Percentiles rank a stretch among this genome's conserved stretches.
Evolutionary conservation across 1,140 invertebrate genomes (phyloP).

Genomic region (Hyles euphorbiae): DNA sequence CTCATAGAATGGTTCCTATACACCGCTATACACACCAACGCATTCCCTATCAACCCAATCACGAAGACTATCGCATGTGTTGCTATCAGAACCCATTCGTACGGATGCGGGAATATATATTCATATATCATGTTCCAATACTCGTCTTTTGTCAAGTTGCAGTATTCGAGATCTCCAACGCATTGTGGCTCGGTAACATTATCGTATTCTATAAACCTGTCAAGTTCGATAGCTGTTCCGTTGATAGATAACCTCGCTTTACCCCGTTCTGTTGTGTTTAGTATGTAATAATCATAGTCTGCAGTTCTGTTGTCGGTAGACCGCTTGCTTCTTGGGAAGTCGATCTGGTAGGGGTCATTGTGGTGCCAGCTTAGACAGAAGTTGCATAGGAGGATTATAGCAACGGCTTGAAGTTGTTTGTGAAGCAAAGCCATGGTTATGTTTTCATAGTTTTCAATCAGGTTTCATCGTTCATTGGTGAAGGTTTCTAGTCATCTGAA

Average conservation of each 20-base stretch:
- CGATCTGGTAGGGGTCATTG: conserved; percentile 14
- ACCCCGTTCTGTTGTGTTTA: conserved; percentile 5
- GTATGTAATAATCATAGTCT: not conserved
- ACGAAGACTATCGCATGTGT: conserved; percentile 84
- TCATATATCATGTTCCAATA: conserved; percentile 78
- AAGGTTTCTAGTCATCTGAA: not conserved
- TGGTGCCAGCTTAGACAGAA: conserved; percentile 1
- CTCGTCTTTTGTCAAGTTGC: conserved; percentile 77
- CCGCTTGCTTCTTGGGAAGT: not conserved
- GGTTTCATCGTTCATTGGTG: too few species aligned
- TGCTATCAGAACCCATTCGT: conserved; percentile 83
- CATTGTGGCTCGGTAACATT: conserved; percentile 29
- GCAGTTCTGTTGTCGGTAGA: not conserved
- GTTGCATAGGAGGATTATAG: conserved; percentile 11
- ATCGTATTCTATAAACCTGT: conserved; percentile 23
- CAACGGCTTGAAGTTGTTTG: conserved; percentile 2
- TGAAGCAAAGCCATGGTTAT: too few species aligned
- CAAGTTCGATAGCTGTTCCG: conserved; percentile 14
- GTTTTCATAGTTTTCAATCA: too few species aligned
- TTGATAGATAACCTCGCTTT: not conserved
- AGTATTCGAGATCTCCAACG: conserved; percentile 56
- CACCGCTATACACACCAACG: conserved; percentile 91
- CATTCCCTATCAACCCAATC: conserved; percentile 89
- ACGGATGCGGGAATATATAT: conserved; percentile 77
- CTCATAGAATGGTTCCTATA: conserved; percentile 90